These are phyloP conservation scores for Azorinus chamasolen DNA, from an alignment of 2,888 invertebrate genomes.

Conservation along the genomic window DNA sequence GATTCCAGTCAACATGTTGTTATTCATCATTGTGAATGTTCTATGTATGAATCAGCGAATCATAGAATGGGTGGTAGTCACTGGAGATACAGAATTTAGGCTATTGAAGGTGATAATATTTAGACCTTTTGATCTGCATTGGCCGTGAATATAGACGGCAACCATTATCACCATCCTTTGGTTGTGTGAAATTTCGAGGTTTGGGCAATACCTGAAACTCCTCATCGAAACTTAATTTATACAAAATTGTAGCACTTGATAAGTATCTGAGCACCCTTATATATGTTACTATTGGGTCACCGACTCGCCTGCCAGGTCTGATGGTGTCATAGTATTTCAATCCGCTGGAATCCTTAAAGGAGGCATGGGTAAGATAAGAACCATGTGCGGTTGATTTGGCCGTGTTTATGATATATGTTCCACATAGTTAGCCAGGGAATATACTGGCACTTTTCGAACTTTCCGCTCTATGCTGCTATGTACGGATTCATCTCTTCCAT, in stretches of 20 bases:
- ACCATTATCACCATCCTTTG: not conserved
- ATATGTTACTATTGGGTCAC: conserved; percentile 30
- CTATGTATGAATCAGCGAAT: too few relatives aligned
- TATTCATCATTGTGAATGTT: too few relatives aligned
- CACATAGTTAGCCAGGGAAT: too few relatives aligned
- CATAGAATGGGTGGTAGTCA: conserved; percentile 15
- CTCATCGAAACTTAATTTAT: conserved; percentile 6
- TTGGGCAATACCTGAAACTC: conserved; percentile 3
- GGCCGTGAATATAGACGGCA: not conserved
- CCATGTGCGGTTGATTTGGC: conserved; percentile 14
- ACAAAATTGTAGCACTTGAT: conserved; percentile 4
- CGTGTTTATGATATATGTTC: too few relatives aligned
- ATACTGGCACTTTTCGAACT: too few relatives aligned
- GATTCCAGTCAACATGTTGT: too few relatives aligned
- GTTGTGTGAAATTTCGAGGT: not conserved
- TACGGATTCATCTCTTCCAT: conserved; percentile 54
- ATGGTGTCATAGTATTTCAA: too few relatives aligned
- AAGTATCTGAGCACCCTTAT: not conserved
- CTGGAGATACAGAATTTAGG: conserved; percentile 1
- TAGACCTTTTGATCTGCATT: conserved; percentile 12
- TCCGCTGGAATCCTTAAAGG: conserved; percentile 27
- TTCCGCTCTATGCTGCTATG: conserved; percentile 59
- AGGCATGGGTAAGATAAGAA: conserved; percentile 29
- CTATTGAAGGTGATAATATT: conserved; percentile 7
- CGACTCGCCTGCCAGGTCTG: conserved; percentile 32